These are phyloP conservation scores for Pseudomyrmex concolor DNA, from an alignment of 1,140 invertebrate species.

Conservation along the genomic window DNA sequence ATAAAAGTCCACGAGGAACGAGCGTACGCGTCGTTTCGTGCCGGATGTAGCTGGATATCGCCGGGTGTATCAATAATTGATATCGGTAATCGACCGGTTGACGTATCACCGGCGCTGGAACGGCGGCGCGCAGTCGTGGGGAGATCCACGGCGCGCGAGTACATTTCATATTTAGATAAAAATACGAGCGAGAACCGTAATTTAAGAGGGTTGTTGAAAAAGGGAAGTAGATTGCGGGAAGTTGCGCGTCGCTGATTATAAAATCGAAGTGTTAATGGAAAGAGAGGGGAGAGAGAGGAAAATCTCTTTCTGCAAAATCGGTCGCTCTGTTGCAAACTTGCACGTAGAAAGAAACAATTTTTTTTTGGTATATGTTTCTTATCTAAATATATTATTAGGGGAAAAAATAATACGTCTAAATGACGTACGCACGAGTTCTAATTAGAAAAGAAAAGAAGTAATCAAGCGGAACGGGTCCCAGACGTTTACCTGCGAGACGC, in stretches of 20 bases:
- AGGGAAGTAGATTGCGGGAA: neutral
- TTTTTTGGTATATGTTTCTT: neutral
- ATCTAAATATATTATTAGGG: neutral
- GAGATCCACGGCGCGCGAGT: neutral
- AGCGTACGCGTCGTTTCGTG: slow-evolving; percentile 36
- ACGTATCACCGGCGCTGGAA: slow-evolving; percentile 30
- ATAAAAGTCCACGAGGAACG: slow-evolving; percentile 56
- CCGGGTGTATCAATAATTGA: slow-evolving; percentile 55
- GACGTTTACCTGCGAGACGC: slow-evolving; percentile 5
- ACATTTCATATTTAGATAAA: slow-evolving; percentile 59
- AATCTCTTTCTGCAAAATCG: neutral
- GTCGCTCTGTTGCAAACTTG: neutral
- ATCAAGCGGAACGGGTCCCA: neutral
- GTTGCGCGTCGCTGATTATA: slow-evolving; percentile 40
- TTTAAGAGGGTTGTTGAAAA: slow-evolving; percentile 13
- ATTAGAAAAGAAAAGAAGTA: neutral
- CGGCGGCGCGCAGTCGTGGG: neutral
- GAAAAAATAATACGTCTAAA: neutral
- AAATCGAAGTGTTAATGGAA: slow-evolving; percentile 55
- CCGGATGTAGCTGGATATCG: slow-evolving; percentile 48
- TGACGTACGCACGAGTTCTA: neutral
- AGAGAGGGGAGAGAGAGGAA: neutral
- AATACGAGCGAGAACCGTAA: slow-evolving; percentile 32
- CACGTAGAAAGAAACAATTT: neutral
- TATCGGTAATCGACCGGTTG: slow-evolving; percentile 59